Conservation (phyloP, 2,797 vertebrate species). For the Periparus ater region DNA sequence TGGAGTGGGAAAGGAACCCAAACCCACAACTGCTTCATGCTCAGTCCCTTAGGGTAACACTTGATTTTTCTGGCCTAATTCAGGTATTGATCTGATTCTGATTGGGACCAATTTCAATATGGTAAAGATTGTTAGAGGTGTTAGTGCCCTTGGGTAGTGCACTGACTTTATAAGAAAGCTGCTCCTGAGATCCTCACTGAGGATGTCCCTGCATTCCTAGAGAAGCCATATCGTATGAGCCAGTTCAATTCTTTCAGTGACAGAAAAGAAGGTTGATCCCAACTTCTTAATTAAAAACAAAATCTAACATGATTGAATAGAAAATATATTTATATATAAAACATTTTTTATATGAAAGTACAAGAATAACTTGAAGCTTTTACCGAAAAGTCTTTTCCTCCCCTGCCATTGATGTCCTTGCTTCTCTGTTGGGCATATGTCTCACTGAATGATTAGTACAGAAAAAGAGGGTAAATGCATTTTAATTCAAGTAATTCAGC, state of each 20-base stretch:
- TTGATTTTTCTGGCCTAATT: background rate
- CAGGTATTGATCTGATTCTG: background rate
- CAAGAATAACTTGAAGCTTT: background rate
- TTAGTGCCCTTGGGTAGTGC: background rate
- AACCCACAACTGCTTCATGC: background rate
- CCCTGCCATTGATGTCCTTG: background rate
- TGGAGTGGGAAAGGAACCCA: background rate
- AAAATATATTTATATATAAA: too few relatives aligned
- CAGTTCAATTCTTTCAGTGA: background rate
- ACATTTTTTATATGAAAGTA: background rate
- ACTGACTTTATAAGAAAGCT: background rate
- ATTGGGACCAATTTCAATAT: fast-evolving
- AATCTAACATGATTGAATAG: background rate
- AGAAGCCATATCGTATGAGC: background rate
- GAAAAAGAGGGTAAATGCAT: background rate
- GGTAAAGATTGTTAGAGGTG: background rate
- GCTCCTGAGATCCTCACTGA: background rate
- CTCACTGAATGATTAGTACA: background rate
- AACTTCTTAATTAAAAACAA: background rate
- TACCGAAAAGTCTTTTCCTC: background rate
- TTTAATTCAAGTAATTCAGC: background rate
- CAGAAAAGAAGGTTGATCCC: background rate
- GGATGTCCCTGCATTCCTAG: background rate
- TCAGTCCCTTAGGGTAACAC: background rate
- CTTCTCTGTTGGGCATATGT: background rate